These are phyloP conservation scores for Colossoma macropomum DNA, from an alignment of 2,113 vertebrate genomes.

Conservation along the genomic window DNA sequence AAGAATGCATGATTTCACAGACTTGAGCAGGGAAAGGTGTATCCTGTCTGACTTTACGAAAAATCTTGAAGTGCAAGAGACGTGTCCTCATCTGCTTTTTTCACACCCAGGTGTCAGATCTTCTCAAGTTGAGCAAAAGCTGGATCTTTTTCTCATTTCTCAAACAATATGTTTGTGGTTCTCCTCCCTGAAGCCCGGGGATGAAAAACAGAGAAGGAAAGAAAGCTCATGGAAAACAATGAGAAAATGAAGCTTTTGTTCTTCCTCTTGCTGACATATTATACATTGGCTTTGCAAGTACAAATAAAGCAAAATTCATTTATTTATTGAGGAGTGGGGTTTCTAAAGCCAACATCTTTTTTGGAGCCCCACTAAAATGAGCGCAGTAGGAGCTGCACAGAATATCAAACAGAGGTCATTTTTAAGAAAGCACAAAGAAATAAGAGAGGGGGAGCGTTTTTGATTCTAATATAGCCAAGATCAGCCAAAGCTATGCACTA, in stretches of 20 bases:
- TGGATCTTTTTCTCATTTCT: slow-evolving; percentile 11
- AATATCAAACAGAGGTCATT: slow-evolving; percentile 2
- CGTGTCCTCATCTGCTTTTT: slow-evolving; percentile 12
- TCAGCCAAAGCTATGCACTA: neutral
- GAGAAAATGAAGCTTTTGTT: slow-evolving; percentile 29
- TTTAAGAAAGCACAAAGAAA: neutral
- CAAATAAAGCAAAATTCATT: slow-evolving; percentile 11
- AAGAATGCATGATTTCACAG: slow-evolving; percentile 79
- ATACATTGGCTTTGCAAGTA: neutral
- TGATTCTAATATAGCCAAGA: slow-evolving; percentile 8
- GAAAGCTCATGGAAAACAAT: slow-evolving; percentile 10
- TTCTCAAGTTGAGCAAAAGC: slow-evolving; percentile 27
- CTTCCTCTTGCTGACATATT: neutral
- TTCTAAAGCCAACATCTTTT: slow-evolving; percentile 7
- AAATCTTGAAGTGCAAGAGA: slow-evolving; percentile 19
- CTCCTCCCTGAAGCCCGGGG: neutral
- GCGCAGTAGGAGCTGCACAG: neutral
- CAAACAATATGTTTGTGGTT: slow-evolving; percentile 30
- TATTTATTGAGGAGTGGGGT: slow-evolving; percentile 8
- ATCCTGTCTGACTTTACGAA: slow-evolving; percentile 30
- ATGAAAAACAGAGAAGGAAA: neutral
- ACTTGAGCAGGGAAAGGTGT: slow-evolving; percentile 29
- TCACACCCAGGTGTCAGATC: slow-evolving; percentile 21
- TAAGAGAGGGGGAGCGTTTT: neutral
- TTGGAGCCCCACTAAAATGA: neutral